Evolutionary conservation across 2,113 vertebrate genomes (phyloP).

Genomic region (Furnarius figulus): DNA sequence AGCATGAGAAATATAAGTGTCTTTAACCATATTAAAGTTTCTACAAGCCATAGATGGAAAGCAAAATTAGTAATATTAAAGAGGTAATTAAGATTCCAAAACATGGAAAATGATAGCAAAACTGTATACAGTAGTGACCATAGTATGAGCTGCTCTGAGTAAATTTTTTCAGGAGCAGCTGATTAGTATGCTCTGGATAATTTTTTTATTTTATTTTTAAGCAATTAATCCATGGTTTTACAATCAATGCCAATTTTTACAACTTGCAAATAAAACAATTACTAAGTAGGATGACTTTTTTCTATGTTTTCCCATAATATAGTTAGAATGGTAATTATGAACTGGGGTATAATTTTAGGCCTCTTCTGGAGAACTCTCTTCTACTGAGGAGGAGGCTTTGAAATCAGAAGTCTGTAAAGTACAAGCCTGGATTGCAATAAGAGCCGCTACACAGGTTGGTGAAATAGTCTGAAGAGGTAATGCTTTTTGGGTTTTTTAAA

Average conservation of each 20-base stretch:
- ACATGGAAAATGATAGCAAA: not conserved
- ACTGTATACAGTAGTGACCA: not conserved
- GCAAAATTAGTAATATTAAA: not conserved
- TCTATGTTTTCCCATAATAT: not conserved
- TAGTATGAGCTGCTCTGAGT: not conserved
- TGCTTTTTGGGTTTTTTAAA: not conserved
- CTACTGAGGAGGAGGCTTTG: conserved; percentile 4
- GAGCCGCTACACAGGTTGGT: conserved; percentile 82
- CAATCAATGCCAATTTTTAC: not conserved
- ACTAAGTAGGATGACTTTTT: not conserved
- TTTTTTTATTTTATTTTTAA: not conserved
- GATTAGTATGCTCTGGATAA: not conserved
- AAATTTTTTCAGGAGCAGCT: not conserved
- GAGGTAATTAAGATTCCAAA: not conserved
- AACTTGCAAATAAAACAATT: not conserved
- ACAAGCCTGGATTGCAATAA: conserved; percentile 81
- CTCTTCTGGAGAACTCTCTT: not conserved
- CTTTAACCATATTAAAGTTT: not conserved
- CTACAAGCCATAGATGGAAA: not conserved
- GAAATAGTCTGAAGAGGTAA: not conserved
- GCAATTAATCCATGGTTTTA: not conserved
- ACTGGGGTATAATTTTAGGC: conserved; percentile 42
- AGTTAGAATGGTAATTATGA: not conserved
- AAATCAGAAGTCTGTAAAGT: conserved; percentile 48
- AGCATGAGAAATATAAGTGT: not conserved